Percentiles rank a stretch among this genome's conserved stretches.
Conservation (phyloP, 2,113 vertebrate species). For the Corythoichthys intestinalis region DNA sequence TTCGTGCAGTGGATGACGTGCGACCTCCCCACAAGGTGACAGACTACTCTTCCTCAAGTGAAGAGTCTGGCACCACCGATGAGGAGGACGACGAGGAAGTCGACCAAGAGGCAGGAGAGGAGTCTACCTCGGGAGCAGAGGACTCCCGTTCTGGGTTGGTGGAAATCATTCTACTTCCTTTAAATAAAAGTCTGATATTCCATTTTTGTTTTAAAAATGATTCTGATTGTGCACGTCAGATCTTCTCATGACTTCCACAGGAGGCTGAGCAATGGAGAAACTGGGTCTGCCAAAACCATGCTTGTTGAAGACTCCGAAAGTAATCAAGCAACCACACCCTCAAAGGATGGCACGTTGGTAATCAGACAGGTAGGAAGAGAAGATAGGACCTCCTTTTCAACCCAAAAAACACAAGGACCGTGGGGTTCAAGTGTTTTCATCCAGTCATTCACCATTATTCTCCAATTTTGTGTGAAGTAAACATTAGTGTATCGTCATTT, state of each 20-base stretch:
- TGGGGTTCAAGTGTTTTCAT: conserved; percentile 1
- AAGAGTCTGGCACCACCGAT: conserved; percentile 93
- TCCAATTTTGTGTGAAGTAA: background rate
- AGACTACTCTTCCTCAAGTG: conserved; percentile 96
- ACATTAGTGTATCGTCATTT: background rate
- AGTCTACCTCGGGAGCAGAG: conserved; percentile 90
- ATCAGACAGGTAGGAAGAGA: conserved; percentile 86
- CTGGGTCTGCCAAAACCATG: conserved; percentile 92
- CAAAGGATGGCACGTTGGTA: conserved; percentile 94
- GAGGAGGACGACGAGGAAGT: conserved; percentile 96
- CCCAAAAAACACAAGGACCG: background rate
- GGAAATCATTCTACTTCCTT: background rate
- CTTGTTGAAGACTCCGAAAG: conserved; percentile 89
- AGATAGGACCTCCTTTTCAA: background rate
- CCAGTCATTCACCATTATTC: conserved; percentile 12
- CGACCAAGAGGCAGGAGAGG: conserved; percentile 90
- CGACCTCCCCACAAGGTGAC: conserved; percentile 93
- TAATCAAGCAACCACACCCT: conserved; percentile 85
- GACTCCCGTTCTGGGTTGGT: conserved; percentile 90
- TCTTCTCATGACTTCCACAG: conserved; percentile 65
- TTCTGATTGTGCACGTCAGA: conserved; percentile 45
- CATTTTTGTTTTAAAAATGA: conserved; percentile 25
- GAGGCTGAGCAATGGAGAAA: conserved; percentile 94
- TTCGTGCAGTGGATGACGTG: conserved; percentile 91
- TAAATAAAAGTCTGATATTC: background rate